Base-by-base conservation (phyloP, 2,113 vertebrate species). In the Vireo altiloquus region DNA sequence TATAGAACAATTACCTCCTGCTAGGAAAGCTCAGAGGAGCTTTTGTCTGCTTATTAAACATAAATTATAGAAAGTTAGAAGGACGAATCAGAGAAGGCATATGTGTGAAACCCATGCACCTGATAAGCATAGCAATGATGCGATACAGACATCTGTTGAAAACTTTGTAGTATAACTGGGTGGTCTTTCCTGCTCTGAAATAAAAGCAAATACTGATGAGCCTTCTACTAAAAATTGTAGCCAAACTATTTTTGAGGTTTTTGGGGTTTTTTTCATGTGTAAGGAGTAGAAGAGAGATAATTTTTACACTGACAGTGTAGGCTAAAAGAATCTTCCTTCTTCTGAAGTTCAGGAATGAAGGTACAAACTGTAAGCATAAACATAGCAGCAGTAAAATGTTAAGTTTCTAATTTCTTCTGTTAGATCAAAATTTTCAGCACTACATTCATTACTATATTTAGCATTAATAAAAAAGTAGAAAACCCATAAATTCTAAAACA, bases 41-140 rank as follows among this genome's bases (percentile, higher is more conserved):
- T 50, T 91, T 92, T 84, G 47, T 46, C 53, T 95, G 78, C 88
- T 94, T 92, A 89, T 87, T 92, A 68, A 85, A 90, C 2, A 3
- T 85, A 80, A 89, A 31, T 79, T 96, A 76, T 60, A 78, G 66
- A 91, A 96, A 79, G 65, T 63, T 97, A 94, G 85, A 96, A 86
- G 75, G 82, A 91, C 4, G 2, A 94, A 57, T 63, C 28, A 30
- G 59, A 91, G 80, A 92, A 94, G 21, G 63, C 27, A 56, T 93
- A 89, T 79, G 57, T 50, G 53, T 59, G 91, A 96, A 93, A 95
- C 68, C 42, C 31, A 17, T 89, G n/a, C 56, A 91, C 82, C 56
- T 82, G 93, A 85, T 66, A 76, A 87, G 33, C 63, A 46, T n/a
- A 95, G 95, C 37, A 49, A 33, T 82, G 47, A 57, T 46, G 31